Conservation (phyloP, 2,113 vertebrate genomes). For the Pachyramphus minor region DNA sequence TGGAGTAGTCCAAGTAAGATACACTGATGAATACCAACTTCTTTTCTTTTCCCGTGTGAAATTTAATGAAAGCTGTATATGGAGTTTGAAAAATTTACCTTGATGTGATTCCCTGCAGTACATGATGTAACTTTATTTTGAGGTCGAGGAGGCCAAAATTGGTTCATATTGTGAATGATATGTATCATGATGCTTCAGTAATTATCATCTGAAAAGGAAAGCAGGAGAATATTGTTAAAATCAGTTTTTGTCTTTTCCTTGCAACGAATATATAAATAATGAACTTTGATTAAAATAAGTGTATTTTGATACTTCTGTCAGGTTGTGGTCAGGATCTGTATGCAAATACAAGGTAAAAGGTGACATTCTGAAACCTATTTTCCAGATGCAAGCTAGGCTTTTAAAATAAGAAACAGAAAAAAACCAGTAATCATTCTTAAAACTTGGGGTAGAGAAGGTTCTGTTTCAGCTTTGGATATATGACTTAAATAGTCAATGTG, state of each 20-base stretch:
- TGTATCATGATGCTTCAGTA: background rate
- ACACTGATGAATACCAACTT: background rate
- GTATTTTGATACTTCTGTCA: background rate
- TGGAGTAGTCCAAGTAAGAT: slow-evolving; percentile 94
- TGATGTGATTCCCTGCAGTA: background rate
- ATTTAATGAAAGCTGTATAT: background rate
- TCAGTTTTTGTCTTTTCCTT: background rate
- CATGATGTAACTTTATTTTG: background rate
- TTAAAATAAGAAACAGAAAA: background rate
- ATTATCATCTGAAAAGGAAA: background rate
- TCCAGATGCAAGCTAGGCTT: background rate
- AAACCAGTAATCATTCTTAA: background rate
- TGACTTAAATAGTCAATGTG: background rate
- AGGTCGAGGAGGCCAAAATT: background rate
- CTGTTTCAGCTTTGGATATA: background rate
- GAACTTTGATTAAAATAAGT: background rate
- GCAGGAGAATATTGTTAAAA: background rate
- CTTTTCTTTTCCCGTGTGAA: background rate
- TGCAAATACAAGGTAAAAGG: background rate
- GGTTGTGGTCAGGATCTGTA: background rate
- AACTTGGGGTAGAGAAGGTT: background rate
- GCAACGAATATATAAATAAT: background rate
- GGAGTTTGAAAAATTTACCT: background rate
- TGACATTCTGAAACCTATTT: background rate
- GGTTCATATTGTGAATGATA: background rate